Percentiles rank a stretch among this genome's conserved stretches.
Evolutionary conservation across 2,113 vertebrate genomes (phyloP).

Genomic region (Cavia porcellus): DNA sequence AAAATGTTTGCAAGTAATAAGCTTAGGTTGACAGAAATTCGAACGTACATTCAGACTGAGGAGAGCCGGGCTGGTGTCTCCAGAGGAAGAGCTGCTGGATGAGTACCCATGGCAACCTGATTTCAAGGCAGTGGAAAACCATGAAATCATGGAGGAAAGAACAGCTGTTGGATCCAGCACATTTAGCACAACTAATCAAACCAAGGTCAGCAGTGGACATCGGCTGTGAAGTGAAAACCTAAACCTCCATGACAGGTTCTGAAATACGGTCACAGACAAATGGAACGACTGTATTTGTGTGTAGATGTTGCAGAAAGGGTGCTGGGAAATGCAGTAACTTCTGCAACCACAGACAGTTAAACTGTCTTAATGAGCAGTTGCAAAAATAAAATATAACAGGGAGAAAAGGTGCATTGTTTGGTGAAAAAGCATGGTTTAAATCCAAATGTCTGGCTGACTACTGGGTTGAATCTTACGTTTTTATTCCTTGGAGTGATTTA

Average conservation of each 20-base stretch:
- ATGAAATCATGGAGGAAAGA: not conserved
- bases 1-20: not conserved
- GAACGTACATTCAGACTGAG: not conserved
- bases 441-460: not conserved
- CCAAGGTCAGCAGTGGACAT: not conserved
- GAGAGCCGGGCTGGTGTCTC: not conserved
- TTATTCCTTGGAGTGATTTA: not conserved
- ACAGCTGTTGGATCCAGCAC: not conserved
- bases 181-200: conserved; percentile 40
- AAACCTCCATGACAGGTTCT: conserved; percentile 9
- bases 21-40: not conserved
- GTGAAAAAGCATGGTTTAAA: not conserved
- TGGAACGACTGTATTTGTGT: not conserved
- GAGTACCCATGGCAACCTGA: not conserved
- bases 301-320: not conserved
- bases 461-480: not conserved
- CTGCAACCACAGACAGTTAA: not conserved
- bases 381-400: conserved; percentile 21
- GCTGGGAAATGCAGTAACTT: not conserved
- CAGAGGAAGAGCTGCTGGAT: not conserved
- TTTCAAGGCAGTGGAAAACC: not conserved
- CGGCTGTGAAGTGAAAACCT: not conserved
- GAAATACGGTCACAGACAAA: not conserved
- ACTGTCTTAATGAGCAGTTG: conserved; percentile 36
- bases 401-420: not conserved